Conservation (phyloP, 1,140 invertebrate species). For the Drosophila saltans region DNA sequence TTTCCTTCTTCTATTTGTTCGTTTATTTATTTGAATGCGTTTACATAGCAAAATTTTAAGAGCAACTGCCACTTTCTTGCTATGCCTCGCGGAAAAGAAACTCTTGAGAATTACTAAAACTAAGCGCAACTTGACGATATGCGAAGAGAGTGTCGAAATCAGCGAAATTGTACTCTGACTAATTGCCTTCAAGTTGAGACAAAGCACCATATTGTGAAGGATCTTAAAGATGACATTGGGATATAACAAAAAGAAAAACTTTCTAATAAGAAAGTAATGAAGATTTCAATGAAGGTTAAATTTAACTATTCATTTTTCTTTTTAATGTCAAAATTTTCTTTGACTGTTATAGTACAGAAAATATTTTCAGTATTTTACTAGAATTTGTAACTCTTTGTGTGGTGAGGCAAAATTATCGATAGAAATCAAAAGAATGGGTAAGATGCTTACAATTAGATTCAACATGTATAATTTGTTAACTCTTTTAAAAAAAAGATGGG, state of each 20-base stretch:
- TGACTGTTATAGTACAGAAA: background rate
- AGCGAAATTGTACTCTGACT: slow-evolving; percentile 43
- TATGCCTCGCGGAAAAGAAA: slow-evolving; percentile 17
- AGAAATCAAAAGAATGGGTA: slow-evolving; percentile 38
- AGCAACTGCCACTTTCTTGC: slow-evolving; percentile 18
- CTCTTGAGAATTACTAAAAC: slow-evolving; percentile 50
- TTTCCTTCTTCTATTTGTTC: slow-evolving; percentile 39
- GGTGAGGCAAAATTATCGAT: slow-evolving; percentile 6
- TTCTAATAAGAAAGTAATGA: no score
- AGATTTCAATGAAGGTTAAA: no score
- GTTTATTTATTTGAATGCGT: slow-evolving; percentile 19
- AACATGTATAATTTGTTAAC: no score
- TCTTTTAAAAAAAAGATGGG: no score
- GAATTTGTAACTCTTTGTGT: background rate
- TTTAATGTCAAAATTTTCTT: background rate
- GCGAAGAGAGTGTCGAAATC: slow-evolving; percentile 37
- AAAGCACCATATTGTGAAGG: background rate
- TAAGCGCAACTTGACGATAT: slow-evolving; percentile 43
- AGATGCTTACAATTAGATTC: background rate
- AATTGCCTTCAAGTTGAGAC: slow-evolving; percentile 49
- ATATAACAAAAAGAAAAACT: background rate
- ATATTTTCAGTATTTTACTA: background rate
- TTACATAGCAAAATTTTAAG: slow-evolving; percentile 44
- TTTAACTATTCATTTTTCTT: background rate
- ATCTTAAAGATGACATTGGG: background rate